Evolutionary conservation across 2,113 vertebrate species (phyloP).

Genomic region (Opisthocomus hoazin): DNA sequence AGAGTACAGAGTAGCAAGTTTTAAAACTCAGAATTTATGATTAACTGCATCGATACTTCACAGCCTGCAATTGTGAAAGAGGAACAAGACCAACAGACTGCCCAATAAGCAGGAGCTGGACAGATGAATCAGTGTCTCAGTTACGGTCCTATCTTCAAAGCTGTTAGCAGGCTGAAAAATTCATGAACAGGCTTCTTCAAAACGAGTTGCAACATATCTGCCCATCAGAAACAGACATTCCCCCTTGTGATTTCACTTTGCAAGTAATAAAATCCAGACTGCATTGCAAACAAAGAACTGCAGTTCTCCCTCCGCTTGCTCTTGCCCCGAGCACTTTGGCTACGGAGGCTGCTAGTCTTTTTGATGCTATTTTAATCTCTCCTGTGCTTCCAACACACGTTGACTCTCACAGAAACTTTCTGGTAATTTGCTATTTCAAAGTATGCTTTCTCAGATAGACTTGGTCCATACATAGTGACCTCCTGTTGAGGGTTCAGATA

Average conservation of each 20-base stretch:
- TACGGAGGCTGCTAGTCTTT: background rate
- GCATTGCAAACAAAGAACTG: background rate
- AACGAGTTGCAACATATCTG: background rate
- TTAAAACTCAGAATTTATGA: background rate
- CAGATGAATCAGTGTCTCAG: background rate
- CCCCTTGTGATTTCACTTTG: background rate
- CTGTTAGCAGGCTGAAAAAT: background rate
- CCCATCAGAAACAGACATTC: conserved; percentile 5
- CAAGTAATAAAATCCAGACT: conserved; percentile 45
- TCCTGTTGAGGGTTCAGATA: background rate
- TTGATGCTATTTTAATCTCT: background rate
- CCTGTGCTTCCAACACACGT: background rate
- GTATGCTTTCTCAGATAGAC: background rate
- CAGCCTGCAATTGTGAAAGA: background rate
- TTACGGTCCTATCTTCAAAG: background rate
- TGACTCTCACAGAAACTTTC: background rate
- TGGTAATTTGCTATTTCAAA: background rate
- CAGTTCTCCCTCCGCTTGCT: background rate
- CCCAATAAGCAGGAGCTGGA: background rate
- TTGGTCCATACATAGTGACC: background rate
- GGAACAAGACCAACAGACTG: background rate
- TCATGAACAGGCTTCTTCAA: background rate
- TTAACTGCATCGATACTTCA: background rate
- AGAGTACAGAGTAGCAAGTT: background rate
- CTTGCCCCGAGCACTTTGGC: background rate